Conservation (phyloP, 2,113 vertebrate species). For the Leptocoma aspasia region DNA sequence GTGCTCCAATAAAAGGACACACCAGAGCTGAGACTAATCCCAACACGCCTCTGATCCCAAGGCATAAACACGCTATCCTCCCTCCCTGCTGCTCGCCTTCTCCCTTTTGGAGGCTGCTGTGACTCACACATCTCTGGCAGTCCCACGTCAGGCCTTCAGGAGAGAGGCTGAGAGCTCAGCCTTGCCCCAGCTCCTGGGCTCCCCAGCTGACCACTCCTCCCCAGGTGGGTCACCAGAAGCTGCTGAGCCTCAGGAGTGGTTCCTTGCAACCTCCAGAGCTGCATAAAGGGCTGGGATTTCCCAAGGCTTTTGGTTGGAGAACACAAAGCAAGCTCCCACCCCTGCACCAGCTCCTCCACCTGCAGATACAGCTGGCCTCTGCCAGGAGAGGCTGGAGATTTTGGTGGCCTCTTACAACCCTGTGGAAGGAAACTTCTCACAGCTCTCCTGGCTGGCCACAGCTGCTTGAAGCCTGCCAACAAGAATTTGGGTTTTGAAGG, state of each 20-base stretch:
- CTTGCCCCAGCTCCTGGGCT: not conserved
- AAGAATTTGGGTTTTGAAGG: not conserved
- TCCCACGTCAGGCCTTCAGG: fast-evolving
- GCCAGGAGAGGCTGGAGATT: not conserved
- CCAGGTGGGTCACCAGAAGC: not conserved
- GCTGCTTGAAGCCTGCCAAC: not conserved
- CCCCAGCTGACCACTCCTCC: not conserved
- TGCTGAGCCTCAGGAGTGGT: not conserved
- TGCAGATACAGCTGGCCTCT: not conserved
- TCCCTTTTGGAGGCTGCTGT: not conserved
- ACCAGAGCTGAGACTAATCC: not conserved
- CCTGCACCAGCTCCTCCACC: not conserved
- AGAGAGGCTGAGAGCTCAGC: not conserved
- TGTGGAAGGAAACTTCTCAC: not conserved
- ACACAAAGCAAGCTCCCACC: not conserved
- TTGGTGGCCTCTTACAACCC: not conserved
- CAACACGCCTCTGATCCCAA: not conserved
- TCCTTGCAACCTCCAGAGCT: not conserved
- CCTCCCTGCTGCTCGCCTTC: not conserved
- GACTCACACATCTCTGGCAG: not conserved
- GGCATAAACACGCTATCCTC: not conserved
- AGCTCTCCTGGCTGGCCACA: not conserved
- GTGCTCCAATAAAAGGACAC: not conserved
- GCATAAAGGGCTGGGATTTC: not conserved
- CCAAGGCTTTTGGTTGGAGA: not conserved